phyloP scores from a whole-genome alignment of 2,888 invertebrate species.

The Endomychus coccineus region DNA sequence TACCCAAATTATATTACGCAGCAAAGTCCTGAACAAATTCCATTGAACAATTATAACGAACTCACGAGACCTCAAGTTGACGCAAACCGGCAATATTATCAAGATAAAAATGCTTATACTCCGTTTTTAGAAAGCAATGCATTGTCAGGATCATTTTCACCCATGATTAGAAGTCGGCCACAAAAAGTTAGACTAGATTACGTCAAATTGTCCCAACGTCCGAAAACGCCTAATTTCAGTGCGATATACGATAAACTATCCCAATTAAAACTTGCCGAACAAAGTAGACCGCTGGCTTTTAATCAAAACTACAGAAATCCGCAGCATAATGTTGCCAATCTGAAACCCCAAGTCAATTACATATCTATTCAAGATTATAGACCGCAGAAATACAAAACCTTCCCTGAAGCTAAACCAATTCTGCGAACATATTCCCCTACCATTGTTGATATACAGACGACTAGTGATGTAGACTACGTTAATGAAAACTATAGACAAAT shows the following conservation, averaged over 20 bases:
- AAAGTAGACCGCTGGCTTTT: slow-evolving; percentile 15
- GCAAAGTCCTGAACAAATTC: background rate
- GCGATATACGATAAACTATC: slow-evolving; percentile 40
- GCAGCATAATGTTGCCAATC: background rate
- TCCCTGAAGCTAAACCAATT: slow-evolving; percentile 14
- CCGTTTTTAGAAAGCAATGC: slow-evolving; percentile 51
- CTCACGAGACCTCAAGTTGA: no score
- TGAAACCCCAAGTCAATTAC: slow-evolving; percentile 15
- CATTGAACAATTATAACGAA: background rate
- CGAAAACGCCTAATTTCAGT: slow-evolving; percentile 34
- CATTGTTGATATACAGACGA: slow-evolving; percentile 37
- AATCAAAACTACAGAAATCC: background rate
- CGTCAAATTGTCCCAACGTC: slow-evolving; percentile 11
- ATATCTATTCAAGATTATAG: slow-evolving; percentile 6
- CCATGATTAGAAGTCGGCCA: slow-evolving; percentile 33
- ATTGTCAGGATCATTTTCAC: slow-evolving; percentile 49
- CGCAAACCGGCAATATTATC: slow-evolving; percentile 1
- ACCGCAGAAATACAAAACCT: background rate
- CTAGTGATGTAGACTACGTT: slow-evolving; percentile 8
- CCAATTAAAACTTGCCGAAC: slow-evolving; percentile 36
- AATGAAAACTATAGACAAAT: slow-evolving; percentile 4
- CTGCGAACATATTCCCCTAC: slow-evolving; percentile 39
- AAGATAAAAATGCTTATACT: slow-evolving; percentile 37
- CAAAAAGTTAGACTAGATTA: slow-evolving; percentile 14
- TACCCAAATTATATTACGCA: slow-evolving; percentile 7